Conservation (phyloP, 2,113 vertebrate species). For the Onychostruthus taczanowskii region DNA sequence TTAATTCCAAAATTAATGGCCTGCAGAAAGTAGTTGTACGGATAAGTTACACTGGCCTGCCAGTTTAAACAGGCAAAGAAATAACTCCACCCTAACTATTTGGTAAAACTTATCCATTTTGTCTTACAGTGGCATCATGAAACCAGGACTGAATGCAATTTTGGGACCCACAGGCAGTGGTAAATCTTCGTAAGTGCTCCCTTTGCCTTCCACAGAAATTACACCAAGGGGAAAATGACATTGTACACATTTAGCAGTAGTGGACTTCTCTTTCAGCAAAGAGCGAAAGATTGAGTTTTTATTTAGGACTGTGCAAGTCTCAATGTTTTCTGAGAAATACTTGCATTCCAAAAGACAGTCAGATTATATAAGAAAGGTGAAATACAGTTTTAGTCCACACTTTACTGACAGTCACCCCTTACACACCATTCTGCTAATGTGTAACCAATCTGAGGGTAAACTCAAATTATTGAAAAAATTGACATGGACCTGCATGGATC, state of each 20-base stretch:
- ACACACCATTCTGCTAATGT: background rate
- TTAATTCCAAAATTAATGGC: background rate
- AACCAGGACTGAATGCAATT: constrained; percentile 93
- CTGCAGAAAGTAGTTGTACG: background rate
- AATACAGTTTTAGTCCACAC: background rate
- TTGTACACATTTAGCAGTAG: background rate
- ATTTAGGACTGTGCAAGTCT: background rate
- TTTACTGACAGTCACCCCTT: background rate
- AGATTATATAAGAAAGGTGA: background rate
- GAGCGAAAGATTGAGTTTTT: background rate
- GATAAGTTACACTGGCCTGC: background rate
- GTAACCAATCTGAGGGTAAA: background rate
- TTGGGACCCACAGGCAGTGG: constrained; percentile 93
- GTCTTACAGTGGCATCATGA: constrained; percentile 91
- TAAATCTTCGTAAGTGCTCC: constrained; percentile 92
- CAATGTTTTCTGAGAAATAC: background rate
- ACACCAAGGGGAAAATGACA: background rate
- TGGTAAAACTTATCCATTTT: background rate
- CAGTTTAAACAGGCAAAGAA: background rate
- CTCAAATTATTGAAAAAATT: background rate
- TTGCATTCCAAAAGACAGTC: background rate
- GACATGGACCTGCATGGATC: background rate
- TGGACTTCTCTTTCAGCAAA: background rate
- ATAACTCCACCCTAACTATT: background rate
- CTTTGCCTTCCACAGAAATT: background rate